Conservation (phyloP, 37 sponge, comb jelly and placozoan species). For the Crambe crambe region DNA sequence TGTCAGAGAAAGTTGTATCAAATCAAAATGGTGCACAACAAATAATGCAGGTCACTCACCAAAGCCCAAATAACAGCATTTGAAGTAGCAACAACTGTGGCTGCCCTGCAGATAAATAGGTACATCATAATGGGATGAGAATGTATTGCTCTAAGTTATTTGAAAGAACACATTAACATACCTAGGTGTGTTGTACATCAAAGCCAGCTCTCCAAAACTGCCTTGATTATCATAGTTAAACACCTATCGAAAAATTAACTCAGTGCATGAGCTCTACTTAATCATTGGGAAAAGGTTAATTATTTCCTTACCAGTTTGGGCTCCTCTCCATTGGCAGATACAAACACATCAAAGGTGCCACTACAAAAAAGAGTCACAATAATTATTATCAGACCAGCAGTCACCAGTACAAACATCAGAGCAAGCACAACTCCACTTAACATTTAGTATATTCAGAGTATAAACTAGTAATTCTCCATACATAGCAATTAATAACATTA, state of each 20-base stretch:
- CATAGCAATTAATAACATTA: too few relatives aligned
- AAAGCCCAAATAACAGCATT: constrained; percentile 88
- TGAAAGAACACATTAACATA: background rate
- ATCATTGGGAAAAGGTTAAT: too few relatives aligned
- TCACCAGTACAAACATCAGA: background rate
- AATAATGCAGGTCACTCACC: constrained; percentile 28
- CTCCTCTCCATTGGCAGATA: constrained; percentile 21
- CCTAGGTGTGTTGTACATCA: constrained; percentile 99
- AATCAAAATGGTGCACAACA: background rate
- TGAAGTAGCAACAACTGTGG: constrained; percentile 82
- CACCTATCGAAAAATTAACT: constrained; percentile 51
- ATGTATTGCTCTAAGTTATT: background rate
- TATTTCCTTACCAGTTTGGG: constrained; percentile 66
- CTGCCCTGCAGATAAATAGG: constrained; percentile 58
- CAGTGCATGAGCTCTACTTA: too few relatives aligned
- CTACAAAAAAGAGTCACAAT: constrained; percentile 19
- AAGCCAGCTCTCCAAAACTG: constrained; percentile 94
- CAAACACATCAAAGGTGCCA: constrained; percentile 53
- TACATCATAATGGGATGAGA: too few relatives aligned
- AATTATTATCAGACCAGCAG: background rate
- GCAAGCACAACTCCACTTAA: background rate
- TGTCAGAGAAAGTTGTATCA: background rate
- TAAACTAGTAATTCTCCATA: too few relatives aligned
- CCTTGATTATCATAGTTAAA: constrained; percentile 80
- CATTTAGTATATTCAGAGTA: too few relatives aligned